Percentiles rank a stretch among this genome's conserved stretches.
phyloP scores from a whole-genome alignment of 2,888 invertebrate genomes.

The Glaucopsyche alexis region DNA sequence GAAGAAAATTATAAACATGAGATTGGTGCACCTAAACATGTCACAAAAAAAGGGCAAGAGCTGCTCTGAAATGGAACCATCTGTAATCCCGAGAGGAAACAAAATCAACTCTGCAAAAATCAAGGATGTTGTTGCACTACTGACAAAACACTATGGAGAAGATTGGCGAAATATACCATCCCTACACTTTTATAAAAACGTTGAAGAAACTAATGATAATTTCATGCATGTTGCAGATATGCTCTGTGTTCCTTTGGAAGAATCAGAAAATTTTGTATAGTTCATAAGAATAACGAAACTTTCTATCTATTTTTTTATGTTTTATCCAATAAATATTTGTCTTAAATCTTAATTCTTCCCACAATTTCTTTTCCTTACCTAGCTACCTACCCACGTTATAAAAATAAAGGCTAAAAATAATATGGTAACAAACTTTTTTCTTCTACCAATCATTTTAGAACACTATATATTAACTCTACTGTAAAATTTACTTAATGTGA shows the following conservation, averaged over 20 bases:
- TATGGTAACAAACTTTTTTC: too few relatives aligned
- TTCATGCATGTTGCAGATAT: neutral
- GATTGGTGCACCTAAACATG: slow-evolving; percentile 5
- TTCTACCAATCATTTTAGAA: too few relatives aligned
- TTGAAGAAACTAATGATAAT: neutral
- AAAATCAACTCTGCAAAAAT: slow-evolving; percentile 2
- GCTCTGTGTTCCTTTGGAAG: neutral
- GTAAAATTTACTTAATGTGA: too few relatives aligned
- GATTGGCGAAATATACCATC: neutral
- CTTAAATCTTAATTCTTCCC: too few relatives aligned
- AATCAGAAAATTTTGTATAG: neutral
- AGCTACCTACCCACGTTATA: neutral
- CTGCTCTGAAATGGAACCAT: slow-evolving; percentile 10
- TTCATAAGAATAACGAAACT: neutral
- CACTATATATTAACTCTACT: too few relatives aligned
- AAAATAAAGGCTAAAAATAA: neutral
- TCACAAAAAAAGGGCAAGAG: slow-evolving; percentile 12
- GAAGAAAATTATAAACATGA: slow-evolving; percentile 8
- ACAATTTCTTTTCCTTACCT: too few relatives aligned
- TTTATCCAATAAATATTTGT: too few relatives aligned
- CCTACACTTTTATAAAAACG: slow-evolving; percentile 11
- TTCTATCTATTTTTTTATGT: neutral
- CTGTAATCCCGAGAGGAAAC: neutral
- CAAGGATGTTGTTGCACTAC: neutral
- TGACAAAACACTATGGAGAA: slow-evolving; percentile 13